Base-by-base conservation (phyloP, 1,140 invertebrate genomes). In the Hormaphis cornu region DNA sequence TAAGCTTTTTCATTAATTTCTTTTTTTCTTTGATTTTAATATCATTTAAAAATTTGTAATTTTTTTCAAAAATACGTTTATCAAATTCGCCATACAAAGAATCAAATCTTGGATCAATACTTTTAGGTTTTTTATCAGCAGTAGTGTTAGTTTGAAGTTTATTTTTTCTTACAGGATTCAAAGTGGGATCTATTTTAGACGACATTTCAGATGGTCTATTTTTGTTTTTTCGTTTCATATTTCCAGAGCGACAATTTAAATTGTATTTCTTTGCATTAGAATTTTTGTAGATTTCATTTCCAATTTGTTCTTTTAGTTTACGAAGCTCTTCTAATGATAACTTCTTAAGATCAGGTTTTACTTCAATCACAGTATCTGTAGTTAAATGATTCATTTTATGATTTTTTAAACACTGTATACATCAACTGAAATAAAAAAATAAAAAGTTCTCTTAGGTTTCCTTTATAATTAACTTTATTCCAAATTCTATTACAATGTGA, bases 341-440 rank as follows among this genome's bases (percentile, higher is more conserved):
- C 50, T 66, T 66, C 28, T 66, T 66, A 48, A 66, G 61, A 66
- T 66, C 61, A 42, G 30, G 44, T 50, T 66, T 66, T 50, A 66
- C 8, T n/a, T 35, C 28, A 35, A 66, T 30, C 7, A 6, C 20
- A 48, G 28, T 22, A 24, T 66, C 18, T 33, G 14, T 3, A 46
- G 42, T 48, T 66, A 66, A 66, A 66, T 66, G 30, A 66, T 46
- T 66, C 61, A 66, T 66, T 66, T 50, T 48, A 33, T 48, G 6
- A 44, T 26, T 26, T 35, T 50, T 22, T 46, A 7, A 44, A 63
- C 56, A 59, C 56, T 44, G 58, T 28, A 46, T 28, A 63, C 40
- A 50, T 30, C 28, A 28, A 66, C 61, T 66, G 61, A 66, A 66
- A 66, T 66, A 66, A 66, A 66, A 50, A 24, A 54, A 8, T 8